These are phyloP conservation scores for Andrena haemorrhoa DNA, from an alignment of 2,888 invertebrate species.

Conservation along the genomic window DNA sequence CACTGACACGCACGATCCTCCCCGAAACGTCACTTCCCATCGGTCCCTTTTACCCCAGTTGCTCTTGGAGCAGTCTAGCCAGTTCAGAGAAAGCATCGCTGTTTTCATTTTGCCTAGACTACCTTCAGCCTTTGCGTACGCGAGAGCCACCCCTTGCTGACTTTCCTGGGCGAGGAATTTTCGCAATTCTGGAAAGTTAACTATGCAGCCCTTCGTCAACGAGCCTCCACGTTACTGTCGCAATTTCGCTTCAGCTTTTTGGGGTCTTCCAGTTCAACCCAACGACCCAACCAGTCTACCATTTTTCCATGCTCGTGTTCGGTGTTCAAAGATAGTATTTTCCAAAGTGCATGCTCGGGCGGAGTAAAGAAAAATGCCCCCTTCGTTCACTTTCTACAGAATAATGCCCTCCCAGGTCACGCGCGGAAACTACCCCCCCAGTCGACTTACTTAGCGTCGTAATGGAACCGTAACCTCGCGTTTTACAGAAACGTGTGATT, in stretches of 20 bases:
- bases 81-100: neutral
- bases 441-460: neutral
- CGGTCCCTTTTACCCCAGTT: constrained; percentile 3
- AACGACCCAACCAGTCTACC: too few species aligned
- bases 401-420: neutral
- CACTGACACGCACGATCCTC: neutral
- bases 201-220: neutral
- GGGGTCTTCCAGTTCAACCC: too few species aligned
- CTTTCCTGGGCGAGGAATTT: neutral
- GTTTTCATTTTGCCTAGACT: neutral
- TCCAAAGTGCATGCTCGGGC: too few species aligned
- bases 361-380: too few species aligned
- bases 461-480: constrained; percentile 3
- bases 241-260: too few species aligned
- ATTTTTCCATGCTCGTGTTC: too few species aligned
- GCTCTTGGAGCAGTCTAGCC: neutral
- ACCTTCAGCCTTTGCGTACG: neutral
- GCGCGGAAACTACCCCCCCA: neutral
- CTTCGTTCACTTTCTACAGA: too few species aligned
- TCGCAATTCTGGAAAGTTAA: neutral
- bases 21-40: constrained; percentile 19
- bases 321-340: too few species aligned
- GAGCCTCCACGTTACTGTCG: too few species aligned
- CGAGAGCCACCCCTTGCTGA: neutral
- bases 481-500: constrained; percentile 35